phyloP scores from a whole-genome alignment of 2,888 invertebrate species.

The Hemistola chrysoprasaria region DNA sequence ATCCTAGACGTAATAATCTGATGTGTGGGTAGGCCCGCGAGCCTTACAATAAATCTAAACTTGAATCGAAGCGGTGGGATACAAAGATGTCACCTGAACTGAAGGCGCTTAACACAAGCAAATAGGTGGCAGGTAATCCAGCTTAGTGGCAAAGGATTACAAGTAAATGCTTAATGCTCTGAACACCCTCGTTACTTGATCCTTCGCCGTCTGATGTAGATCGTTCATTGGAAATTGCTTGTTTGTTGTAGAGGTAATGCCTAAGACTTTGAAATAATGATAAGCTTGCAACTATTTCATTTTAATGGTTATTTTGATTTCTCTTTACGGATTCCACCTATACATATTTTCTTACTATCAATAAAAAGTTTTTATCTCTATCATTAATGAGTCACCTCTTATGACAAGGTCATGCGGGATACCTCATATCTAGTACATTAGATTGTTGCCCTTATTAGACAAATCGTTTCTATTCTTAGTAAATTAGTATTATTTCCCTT shows the following conservation, averaged over 20 bases:
- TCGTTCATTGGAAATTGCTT: slow-evolving; percentile 9
- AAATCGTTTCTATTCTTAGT: too few relatives aligned
- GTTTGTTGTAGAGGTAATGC: slow-evolving; percentile 5
- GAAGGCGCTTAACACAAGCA: slow-evolving; percentile 58
- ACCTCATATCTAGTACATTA: too few relatives aligned
- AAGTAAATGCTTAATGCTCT: slow-evolving; percentile 64
- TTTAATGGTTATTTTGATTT: too few relatives aligned
- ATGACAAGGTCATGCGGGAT: too few relatives aligned
- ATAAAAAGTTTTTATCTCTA: too few relatives aligned
- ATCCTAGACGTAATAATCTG: slow-evolving; percentile 34
- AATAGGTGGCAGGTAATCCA: slow-evolving; percentile 70
- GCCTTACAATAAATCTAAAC: slow-evolving; percentile 49
- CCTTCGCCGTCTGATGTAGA: slow-evolving; percentile 32
- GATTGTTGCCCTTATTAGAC: too few relatives aligned
- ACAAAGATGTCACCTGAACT: slow-evolving; percentile 54
- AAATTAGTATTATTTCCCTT: too few relatives aligned
- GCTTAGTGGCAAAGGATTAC: slow-evolving; percentile 70
- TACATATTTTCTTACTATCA: too few relatives aligned
- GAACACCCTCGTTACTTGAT: slow-evolving; percentile 60
- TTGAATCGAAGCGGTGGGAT: slow-evolving; percentile 48
- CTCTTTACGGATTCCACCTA: too few relatives aligned
- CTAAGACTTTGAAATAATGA: slow-evolving; percentile 6
- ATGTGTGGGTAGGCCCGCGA: slow-evolving; percentile 31
- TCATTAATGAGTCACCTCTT: too few relatives aligned
- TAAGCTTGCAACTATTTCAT: neutral